phyloP scores from a whole-genome alignment of 2,888 invertebrate species.

The Nymphalis c-album region DNA sequence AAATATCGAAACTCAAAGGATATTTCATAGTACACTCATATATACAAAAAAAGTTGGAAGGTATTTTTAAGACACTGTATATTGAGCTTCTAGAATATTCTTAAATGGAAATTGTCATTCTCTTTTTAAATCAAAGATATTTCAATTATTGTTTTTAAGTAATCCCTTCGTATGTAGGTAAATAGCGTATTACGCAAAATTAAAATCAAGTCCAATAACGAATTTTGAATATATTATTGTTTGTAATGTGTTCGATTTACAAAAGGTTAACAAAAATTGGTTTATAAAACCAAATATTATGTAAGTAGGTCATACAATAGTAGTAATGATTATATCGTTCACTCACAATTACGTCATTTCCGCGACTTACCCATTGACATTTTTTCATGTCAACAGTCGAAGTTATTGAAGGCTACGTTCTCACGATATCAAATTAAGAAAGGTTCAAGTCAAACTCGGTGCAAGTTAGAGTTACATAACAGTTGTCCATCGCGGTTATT shows the following conservation, averaged over 20 bases:
- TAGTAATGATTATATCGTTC: constrained; percentile 16
- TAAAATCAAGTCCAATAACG: background rate
- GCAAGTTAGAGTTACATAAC: constrained; percentile 25
- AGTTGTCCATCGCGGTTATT: constrained; percentile 28
- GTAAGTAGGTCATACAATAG: constrained; percentile 17
- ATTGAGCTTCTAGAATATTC: too few relatives aligned
- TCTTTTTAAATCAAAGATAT: too few relatives aligned
- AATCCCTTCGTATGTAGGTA: background rate
- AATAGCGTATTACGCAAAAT: background rate
- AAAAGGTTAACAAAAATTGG: constrained; percentile 7
- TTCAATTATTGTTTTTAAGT: too few relatives aligned
- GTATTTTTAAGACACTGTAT: too few relatives aligned
- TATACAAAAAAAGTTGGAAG: background rate
- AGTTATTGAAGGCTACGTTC: constrained; percentile 30
- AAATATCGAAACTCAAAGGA: constrained; percentile 6
- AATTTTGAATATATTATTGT: background rate
- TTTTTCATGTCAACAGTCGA: constrained; percentile 22
- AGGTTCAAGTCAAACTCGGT: constrained; percentile 34
- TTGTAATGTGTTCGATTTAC: background rate
- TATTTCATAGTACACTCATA: background rate
- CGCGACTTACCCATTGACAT: constrained; percentile 28
- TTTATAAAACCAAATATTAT: constrained; percentile 5
- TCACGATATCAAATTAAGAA: constrained; percentile 38
- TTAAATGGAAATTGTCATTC: too few relatives aligned
- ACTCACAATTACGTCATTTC: constrained; percentile 34